These are phyloP conservation scores for Periphyllus acericola DNA, from an alignment of 2,888 invertebrate genomes.

Conservation along the genomic window DNA sequence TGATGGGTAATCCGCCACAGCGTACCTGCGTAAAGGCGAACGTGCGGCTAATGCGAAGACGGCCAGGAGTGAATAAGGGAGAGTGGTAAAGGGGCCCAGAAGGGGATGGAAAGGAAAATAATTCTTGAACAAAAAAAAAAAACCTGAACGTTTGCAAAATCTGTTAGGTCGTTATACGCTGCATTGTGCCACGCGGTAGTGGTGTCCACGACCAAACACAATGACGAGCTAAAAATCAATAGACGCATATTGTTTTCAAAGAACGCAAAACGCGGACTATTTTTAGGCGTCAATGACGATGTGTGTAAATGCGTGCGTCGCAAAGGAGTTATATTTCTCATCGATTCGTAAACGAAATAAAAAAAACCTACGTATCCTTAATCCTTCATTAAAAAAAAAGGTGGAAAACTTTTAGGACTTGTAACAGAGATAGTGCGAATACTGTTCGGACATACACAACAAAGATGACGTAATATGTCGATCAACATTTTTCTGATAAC, in stretches of 20 bases:
- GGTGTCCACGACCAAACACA: constrained; percentile 14
- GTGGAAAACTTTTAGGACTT: too few species aligned
- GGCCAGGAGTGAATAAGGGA: too few species aligned
- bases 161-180: neutral
- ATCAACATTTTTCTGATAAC: too few species aligned
- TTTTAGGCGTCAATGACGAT: constrained; percentile 20
- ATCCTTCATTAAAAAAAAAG: neutral
- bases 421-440: too few species aligned
- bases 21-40: too few species aligned
- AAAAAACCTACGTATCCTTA: constrained; percentile 13
- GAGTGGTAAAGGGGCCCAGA: neutral
- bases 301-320: too few species aligned
- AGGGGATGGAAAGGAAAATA: neutral
- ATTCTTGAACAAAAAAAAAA: neutral
- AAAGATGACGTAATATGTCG: too few species aligned
- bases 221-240: constrained; percentile 38
- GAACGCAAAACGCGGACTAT: constrained; percentile 4
- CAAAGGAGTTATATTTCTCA: neutral
- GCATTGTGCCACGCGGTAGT: neutral
- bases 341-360: neutral
- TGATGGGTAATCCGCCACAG: too few species aligned
- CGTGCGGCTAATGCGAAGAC: too few species aligned
- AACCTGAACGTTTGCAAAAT: constrained; percentile 12
- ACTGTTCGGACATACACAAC: too few species aligned
- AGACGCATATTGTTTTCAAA: constrained; percentile 17